Evolutionary conservation across 1,140 invertebrate species (phyloP).

Genomic region (Bradysia coprophila): DNA sequence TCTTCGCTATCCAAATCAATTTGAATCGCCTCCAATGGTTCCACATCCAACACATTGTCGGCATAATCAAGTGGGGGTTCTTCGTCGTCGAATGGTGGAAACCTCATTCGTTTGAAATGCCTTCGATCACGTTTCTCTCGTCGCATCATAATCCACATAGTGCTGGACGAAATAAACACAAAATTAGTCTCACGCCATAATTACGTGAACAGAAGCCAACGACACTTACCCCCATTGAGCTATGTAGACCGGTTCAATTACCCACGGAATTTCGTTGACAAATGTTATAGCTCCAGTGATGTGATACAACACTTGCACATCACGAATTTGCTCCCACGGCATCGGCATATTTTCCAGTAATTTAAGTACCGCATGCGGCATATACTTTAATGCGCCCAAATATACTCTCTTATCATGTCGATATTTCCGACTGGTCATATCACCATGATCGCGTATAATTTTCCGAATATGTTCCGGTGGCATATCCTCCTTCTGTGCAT

Average conservation of each 20-base stretch:
- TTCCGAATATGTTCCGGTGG: slow-evolving; percentile 97
- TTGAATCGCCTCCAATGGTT: slow-evolving; percentile 97
- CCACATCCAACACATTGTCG: slow-evolving; percentile 97
- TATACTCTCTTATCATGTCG: slow-evolving; percentile 98
- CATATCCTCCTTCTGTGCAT: slow-evolving; percentile 99
- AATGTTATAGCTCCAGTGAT: slow-evolving; percentile 99
- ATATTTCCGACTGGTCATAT: slow-evolving; percentile 98
- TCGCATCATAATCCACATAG: slow-evolving; percentile 99
- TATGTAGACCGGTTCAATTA: slow-evolving; percentile 97
- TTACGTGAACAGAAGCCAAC: neutral
- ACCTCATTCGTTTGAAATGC: slow-evolving; percentile 98
- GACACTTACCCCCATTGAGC: slow-evolving; percentile 88
- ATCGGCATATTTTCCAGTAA: slow-evolving; percentile 99
- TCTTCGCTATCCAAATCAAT: slow-evolving; percentile 95
- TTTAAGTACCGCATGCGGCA: slow-evolving; percentile 99
- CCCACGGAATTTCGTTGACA: slow-evolving; percentile 99
- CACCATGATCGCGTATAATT: slow-evolving; percentile 97
- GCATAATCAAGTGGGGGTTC: slow-evolving; percentile 99
- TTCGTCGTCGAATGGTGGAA: slow-evolving; percentile 99
- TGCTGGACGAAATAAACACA: slow-evolving; percentile 29
- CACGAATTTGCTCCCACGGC: slow-evolving; percentile 99
- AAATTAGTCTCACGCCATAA: neutral
- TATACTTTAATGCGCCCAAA: slow-evolving; percentile 95
- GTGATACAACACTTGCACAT: slow-evolving; percentile 94
- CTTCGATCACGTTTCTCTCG: slow-evolving; percentile 95